Evolutionary conservation across 2,888 invertebrate genomes (phyloP).

Genomic region (Dolichopus griseipennis): DNA sequence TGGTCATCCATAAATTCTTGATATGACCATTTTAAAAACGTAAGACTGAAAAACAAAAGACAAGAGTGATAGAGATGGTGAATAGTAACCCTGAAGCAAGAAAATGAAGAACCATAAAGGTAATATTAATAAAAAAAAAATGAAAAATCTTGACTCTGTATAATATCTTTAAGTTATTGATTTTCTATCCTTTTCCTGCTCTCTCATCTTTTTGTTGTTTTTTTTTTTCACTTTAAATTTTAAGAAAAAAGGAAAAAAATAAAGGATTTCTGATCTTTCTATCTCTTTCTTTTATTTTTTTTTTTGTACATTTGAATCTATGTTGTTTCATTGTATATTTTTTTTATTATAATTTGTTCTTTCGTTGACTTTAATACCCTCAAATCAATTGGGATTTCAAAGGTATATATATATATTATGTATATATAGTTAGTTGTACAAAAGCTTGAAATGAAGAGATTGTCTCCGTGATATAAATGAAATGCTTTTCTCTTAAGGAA

Average conservation of each 20-base stretch:
- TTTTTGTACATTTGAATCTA: background rate
- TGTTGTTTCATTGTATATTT: background rate
- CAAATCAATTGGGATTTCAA: background rate
- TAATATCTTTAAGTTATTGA: background rate
- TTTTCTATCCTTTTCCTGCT: background rate
- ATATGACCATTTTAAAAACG: background rate
- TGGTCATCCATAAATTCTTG: background rate
- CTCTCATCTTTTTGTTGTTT: background rate
- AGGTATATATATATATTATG: too few species aligned
- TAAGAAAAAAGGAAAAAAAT: background rate
- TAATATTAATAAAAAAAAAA: background rate
- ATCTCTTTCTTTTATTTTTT: background rate
- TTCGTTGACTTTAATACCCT: background rate
- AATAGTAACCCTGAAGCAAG: background rate
- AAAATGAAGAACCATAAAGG: background rate
- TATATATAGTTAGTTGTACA: too few species aligned
- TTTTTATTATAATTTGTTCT: background rate
- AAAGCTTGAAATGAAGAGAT: too few species aligned
- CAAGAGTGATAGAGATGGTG: background rate
- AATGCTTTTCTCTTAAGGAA: background rate
- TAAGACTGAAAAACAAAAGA: background rate
- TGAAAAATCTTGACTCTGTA: background rate
- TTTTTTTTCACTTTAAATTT: background rate
- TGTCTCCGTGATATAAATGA: background rate
- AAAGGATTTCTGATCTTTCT: background rate